Evolutionary conservation across 2,113 vertebrate genomes (phyloP).

Genomic region (Bos javanicus): DNA sequence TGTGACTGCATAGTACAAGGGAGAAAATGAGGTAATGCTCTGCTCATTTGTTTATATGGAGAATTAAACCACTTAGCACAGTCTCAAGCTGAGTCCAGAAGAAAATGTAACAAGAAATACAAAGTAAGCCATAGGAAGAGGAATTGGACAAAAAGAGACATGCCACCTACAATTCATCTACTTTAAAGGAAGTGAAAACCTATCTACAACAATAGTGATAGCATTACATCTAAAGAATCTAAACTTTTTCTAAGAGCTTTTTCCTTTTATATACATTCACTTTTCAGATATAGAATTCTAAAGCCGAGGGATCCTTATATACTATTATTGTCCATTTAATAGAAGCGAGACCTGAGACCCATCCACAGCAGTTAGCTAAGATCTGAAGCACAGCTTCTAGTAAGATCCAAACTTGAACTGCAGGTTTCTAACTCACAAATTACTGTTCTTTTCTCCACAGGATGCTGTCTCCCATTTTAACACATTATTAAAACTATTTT

Average conservation of each 20-base stretch:
- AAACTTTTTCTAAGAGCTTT: background rate
- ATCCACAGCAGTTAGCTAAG: background rate
- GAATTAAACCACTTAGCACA: background rate
- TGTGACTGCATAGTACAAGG: background rate
- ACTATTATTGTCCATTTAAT: background rate
- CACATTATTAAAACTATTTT: background rate
- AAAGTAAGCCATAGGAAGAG: background rate
- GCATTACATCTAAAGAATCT: background rate
- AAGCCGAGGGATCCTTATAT: background rate
- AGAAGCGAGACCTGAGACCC: background rate
- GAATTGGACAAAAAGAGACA: background rate
- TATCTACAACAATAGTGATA: background rate
- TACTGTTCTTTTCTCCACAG: background rate
- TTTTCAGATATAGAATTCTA: conserved; percentile 33
- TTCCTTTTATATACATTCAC: background rate
- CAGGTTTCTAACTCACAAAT: background rate
- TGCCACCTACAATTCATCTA: background rate
- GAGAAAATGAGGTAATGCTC: background rate
- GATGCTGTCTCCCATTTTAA: background rate
- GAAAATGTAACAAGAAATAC: background rate
- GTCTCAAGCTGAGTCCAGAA: background rate
- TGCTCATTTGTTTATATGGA: conserved; percentile 21
- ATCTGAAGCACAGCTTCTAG: background rate
- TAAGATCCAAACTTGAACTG: background rate
- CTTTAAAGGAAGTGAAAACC: background rate